A percentile compares a stretch with the other conserved stretches of the same genome.
These are phyloP conservation scores for Micrastur ruficollis DNA, from an alignment of 2,797 vertebrate species.

Conservation along the genomic window DNA sequence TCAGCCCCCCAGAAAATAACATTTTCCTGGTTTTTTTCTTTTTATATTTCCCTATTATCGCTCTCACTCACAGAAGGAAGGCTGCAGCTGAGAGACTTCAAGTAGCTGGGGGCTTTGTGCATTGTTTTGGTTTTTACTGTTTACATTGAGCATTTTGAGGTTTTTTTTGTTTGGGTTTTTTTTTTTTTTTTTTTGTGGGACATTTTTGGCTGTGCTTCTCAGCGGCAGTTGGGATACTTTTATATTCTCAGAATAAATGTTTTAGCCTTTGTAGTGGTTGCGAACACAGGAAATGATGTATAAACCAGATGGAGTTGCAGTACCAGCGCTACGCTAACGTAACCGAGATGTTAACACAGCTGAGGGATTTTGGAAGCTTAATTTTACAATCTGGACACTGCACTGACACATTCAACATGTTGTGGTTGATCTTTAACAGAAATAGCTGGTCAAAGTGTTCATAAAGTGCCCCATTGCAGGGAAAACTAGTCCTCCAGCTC, in stretches of 20 bases:
- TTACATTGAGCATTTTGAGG: not conserved
- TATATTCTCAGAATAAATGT: not conserved
- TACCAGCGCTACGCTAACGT: fast-evolving
- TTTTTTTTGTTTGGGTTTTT: not conserved
- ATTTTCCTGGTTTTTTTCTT: fast-evolving
- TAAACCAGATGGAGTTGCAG: not conserved
- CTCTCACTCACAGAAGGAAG: not conserved
- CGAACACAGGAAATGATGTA: not conserved
- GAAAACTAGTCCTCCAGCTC: not conserved
- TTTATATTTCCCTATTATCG: no score
- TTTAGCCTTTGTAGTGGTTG: not conserved
- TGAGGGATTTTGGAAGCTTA: not conserved
- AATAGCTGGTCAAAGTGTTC: not conserved
- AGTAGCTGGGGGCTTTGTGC: not conserved
- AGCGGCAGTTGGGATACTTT: not conserved
- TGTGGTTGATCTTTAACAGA: not conserved
- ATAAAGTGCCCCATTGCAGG: not conserved
- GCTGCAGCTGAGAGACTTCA: not conserved
- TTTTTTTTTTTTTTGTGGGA: not conserved
- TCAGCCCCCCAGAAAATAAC: fast-evolving
- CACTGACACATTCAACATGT: not conserved
- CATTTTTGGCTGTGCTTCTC: not conserved
- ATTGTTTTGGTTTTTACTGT: not conserved
- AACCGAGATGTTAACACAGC: not conserved
- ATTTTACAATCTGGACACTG: not conserved